Conservation (phyloP, 2,113 vertebrate species). For the rabbit (Oryctolagus cuniculus) region mOryCun1.1 NC_091440.1:52427001-52427500, state of each 20-base stretch:
- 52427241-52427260: not conserved
- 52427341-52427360: too few relatives aligned
- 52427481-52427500: too few relatives aligned
- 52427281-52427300: not conserved
- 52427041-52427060: not conserved
- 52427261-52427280: not conserved
- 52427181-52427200: not conserved
- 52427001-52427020: too few relatives aligned
- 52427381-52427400: too few relatives aligned
- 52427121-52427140: not conserved
- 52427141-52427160: not conserved
- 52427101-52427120: not conserved
- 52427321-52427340: slow-evolving; percentile 8
- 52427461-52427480: too few relatives aligned
- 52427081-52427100: not conserved
- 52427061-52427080: not conserved
- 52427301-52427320: not conserved
- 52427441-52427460: too few relatives aligned
- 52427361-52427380: too few relatives aligned
- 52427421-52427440: too few relatives aligned
- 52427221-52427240: not conserved
- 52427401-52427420: too few relatives aligned
- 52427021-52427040: not conserved
- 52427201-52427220: not conserved
- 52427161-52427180: not conserved